A percentile compares a stretch with the other conserved stretches of the same genome.
These are phyloP conservation scores for Zonotrichia leucophrys DNA, from an alignment of 2,113 vertebrate genomes.

Conservation along the genomic window DNA sequence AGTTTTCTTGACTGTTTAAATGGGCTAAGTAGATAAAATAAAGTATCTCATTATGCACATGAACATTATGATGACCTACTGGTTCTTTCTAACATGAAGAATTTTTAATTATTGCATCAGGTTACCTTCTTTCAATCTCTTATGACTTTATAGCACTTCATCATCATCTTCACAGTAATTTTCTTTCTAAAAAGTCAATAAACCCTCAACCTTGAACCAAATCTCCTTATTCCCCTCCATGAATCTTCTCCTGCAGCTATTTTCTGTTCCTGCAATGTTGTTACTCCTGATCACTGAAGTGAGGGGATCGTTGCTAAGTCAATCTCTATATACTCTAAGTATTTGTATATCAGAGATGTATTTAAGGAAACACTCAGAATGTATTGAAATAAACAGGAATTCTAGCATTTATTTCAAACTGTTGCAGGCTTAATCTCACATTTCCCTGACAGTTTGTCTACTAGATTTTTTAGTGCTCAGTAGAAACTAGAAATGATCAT, in stretches of 20 bases:
- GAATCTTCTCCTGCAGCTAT: neutral
- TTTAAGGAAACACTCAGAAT: neutral
- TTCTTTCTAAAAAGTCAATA: neutral
- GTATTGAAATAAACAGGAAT: neutral
- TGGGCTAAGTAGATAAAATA: neutral
- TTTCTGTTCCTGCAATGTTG: neutral
- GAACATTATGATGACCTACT: neutral
- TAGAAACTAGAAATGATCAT: neutral
- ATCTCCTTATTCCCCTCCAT: neutral
- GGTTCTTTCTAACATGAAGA: neutral
- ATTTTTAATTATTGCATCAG: neutral
- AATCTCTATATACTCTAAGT: neutral
- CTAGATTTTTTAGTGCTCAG: neutral
- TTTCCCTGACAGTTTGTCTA: neutral
- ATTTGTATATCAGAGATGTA: neutral
- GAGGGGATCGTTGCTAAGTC: neutral
- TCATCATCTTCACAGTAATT: neutral
- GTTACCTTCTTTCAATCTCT: neutral
- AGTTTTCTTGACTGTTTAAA: neutral
- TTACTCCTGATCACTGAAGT: neutral
- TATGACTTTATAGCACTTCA: neutral
- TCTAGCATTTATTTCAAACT: neutral
- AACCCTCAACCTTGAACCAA: neutral
- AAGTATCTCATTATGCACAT: neutral
- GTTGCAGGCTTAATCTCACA: neutral